Evolutionary conservation across 2,797 vertebrate genomes (phyloP), one percentile per base, ranked within the genome.

Genomic region (Lagorchestes hirsutus): DNA sequence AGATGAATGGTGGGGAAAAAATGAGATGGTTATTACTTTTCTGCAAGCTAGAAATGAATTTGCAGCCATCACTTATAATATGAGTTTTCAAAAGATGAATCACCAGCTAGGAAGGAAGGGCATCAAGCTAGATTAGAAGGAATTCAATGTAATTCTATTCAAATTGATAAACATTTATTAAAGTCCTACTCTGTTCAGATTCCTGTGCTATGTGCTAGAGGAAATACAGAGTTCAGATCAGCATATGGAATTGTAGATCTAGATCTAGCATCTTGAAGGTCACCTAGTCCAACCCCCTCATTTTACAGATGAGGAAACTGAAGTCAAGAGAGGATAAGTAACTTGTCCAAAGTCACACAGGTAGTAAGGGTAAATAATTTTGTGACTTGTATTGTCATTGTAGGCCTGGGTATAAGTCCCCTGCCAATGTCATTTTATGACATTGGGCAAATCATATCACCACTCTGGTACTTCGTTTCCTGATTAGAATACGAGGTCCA

Each of bases 1-100:
- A 87, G 55, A 34, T 96, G 58, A 62, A 31, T 27, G 3, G n/a
- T 50, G 0, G 52, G 91, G 90, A 92, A 55, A 91, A 93, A 40
- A 52, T 57, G 3, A 54, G 56, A 27, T 54, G 13, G 92, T 46
- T 55, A 55, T n/a, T 92, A 34, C 27, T 92, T 87, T 57, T 93
- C 55, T 67, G 40, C 0, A 74, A 46, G 9, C 22, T 90, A 90
- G 34, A 96, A 95, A 92, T 55, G 95, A 94, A 94, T 16, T 54
- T 50, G 54, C 16, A 93, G 18, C 87, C 1, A 4, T 58, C 13
- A 58, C 13, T 24, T 87, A 93, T 93, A 93, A 52, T 40, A 31
- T 18, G 8, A 57, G 74, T 27, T 95, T 97, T 40, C 52, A 94
- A 62, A 87, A 50, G 50, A 90, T 90, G 24, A 67, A 28, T 59